Conservation (phyloP, 2,797 vertebrate species). For the Mormyrops boulengeri region DNA sequence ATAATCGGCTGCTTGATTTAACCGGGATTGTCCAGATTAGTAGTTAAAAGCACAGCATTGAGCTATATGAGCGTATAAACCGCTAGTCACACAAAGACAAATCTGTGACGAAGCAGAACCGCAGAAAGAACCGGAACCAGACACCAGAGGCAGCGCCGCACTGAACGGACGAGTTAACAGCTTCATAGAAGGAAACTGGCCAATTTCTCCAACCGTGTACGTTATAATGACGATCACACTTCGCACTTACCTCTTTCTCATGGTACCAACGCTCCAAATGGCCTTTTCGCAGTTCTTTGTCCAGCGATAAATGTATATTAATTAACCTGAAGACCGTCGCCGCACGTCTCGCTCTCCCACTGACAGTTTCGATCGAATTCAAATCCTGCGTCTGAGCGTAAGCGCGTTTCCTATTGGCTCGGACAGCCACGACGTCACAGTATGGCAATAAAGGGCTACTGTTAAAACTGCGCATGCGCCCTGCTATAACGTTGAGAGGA, state of each 20-base stretch:
- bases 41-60: background rate
- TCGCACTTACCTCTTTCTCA: slow-evolving; percentile 61
- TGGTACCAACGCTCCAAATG: slow-evolving; percentile 29
- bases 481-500: background rate
- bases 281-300: background rate
- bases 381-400: slow-evolving; percentile 31
- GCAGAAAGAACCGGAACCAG: background rate
- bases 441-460: background rate
- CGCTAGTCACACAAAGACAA: background rate
- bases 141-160: background rate
- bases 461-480: slow-evolving; percentile 1
- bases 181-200: background rate
- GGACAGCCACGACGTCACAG: background rate
- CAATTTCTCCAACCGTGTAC: background rate
- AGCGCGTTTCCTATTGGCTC: slow-evolving; percentile 29
- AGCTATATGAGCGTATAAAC: background rate
- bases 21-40: background rate
- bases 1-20: background rate
- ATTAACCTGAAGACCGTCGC: background rate
- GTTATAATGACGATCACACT: background rate
- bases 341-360: background rate
- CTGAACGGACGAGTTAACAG: background rate
- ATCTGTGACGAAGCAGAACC: background rate
- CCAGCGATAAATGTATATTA: background rate
- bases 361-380: slow-evolving; percentile 24